Conservation (phyloP, 2,888 invertebrate species). For the Oasisia sp. region DNA sequence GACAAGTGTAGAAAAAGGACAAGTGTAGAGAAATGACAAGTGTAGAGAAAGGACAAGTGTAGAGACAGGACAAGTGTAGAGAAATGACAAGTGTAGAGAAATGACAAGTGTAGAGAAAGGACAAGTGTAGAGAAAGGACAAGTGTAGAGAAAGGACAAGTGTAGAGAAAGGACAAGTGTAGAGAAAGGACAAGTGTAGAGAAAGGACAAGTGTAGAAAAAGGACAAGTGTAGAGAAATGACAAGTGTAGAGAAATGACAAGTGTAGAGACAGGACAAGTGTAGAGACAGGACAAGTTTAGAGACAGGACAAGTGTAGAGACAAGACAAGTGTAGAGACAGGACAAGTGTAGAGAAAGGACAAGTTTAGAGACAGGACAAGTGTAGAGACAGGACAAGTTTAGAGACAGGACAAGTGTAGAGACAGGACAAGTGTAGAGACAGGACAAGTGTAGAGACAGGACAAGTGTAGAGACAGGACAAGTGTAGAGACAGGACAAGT, state of each 20-base stretch:
- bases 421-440: background rate
- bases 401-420: too few species aligned
- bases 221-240: background rate
- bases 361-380: background rate
- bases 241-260: too few species aligned
- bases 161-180: background rate
- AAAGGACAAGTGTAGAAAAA: too few species aligned
- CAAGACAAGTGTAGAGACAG: background rate
- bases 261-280: background rate
- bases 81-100: background rate
- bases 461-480: background rate
- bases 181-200: background rate
- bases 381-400: background rate
- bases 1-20: too few species aligned
- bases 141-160: too few species aligned
- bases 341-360: too few species aligned
- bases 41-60: background rate
- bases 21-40: background rate
- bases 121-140: background rate
- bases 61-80: too few species aligned
- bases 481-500: too few species aligned
- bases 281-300: background rate
- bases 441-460: too few species aligned
- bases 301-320: too few species aligned
- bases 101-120: too few species aligned